Evolutionary conservation across 1,140 invertebrate species (phyloP).

Genomic region (Pseudoatta argentina): DNA sequence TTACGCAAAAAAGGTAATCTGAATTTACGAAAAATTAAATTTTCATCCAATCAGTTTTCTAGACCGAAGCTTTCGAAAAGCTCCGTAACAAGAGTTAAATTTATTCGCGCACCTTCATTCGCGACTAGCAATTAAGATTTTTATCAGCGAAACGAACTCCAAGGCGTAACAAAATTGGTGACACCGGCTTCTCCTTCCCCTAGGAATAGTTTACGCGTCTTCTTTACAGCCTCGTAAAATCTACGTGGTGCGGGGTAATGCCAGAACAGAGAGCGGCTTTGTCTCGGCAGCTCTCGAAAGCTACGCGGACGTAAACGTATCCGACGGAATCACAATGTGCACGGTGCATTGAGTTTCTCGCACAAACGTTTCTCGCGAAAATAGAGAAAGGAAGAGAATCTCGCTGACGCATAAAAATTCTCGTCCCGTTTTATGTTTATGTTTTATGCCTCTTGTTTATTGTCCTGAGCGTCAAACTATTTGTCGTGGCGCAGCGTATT

Average conservation of each 20-base stretch:
- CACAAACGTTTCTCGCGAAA: constrained; percentile 28
- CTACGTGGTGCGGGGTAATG: constrained; percentile 41
- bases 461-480: constrained; percentile 24
- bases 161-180: constrained; percentile 50
- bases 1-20: constrained; percentile 1
- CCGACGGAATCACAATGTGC: constrained; percentile 55
- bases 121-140: constrained; percentile 41
- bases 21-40: neutral
- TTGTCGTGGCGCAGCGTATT: neutral
- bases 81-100: neutral
- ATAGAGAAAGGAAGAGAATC: constrained; percentile 48
- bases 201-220: constrained; percentile 60
- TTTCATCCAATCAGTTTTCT: neutral
- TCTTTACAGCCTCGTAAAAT: constrained; percentile 60
- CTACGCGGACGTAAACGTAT: constrained; percentile 52
- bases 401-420: constrained; percentile 38
- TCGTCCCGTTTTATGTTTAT: constrained; percentile 34
- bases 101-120: constrained; percentile 23
- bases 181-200: neutral
- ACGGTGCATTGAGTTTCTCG: constrained; percentile 49
- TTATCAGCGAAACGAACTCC: constrained; percentile 55
- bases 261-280: constrained; percentile 58
- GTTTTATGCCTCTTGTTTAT: constrained; percentile 50
- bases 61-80: neutral
- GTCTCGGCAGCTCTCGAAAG: constrained; percentile 55